Conservation (phyloP, 2,797 vertebrate species). For the Heliangelus exortis region DNA sequence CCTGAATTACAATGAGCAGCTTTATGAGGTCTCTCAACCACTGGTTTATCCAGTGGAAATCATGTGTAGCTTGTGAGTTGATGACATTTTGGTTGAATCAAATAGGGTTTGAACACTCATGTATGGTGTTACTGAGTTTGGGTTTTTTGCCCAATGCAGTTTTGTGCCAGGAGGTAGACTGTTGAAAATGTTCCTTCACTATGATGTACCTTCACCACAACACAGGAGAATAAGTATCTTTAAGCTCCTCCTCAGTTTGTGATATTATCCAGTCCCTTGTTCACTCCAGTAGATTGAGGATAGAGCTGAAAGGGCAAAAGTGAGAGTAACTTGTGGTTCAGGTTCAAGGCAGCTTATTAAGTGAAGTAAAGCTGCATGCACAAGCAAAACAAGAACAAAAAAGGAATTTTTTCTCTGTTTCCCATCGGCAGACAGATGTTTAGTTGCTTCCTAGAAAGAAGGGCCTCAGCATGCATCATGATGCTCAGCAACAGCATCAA, state of each 20-base stretch:
- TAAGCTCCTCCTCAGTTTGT: neutral
- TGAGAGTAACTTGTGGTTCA: neutral
- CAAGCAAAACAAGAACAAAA: neutral
- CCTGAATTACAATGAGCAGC: neutral
- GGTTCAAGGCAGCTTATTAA: neutral
- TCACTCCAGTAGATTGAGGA: neutral
- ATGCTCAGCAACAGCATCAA: neutral
- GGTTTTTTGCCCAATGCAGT: neutral
- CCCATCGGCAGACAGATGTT: neutral
- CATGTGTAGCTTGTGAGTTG: neutral
- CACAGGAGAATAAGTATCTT: neutral
- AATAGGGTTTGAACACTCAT: neutral
- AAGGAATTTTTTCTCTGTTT: neutral
- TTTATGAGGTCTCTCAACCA: neutral
- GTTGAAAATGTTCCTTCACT: neutral
- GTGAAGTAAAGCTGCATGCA: neutral
- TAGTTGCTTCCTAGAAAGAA: neutral
- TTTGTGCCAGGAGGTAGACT: neutral
- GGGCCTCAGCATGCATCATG: neutral
- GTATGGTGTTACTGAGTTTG: neutral
- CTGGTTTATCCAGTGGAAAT: conserved; percentile 18
- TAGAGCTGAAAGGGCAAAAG: neutral
- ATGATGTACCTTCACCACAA: neutral
- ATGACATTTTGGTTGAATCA: neutral
- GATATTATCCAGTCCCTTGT: neutral